Percentiles rank a stretch among this genome's conserved stretches.
Conservation (phyloP, 2,113 vertebrate species). For the Zosterops japonicus region DNA sequence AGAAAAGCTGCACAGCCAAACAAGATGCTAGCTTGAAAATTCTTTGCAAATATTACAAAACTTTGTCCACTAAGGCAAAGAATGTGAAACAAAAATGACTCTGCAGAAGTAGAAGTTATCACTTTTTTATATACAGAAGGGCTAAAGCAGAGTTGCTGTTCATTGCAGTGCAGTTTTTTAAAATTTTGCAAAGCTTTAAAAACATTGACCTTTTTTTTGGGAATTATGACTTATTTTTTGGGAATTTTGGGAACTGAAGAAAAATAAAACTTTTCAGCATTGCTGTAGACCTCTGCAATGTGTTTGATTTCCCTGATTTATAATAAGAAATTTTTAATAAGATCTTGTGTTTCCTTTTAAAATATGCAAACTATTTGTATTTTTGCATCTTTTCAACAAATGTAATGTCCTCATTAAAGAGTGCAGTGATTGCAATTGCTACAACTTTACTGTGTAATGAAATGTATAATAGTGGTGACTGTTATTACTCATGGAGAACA, state of each 20-base stretch:
- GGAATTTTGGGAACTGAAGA: not conserved
- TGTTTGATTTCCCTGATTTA: not conserved
- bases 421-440: not conserved
- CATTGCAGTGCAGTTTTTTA: fast-evolving
- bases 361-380: not conserved
- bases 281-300: not conserved
- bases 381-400: not conserved
- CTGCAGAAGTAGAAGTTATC: not conserved
- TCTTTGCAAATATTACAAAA: not conserved
- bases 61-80: not conserved
- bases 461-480: not conserved
- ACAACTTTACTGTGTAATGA: not conserved
- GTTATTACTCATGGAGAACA: not conserved
- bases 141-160: not conserved
- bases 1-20: not conserved
- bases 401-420: not conserved
- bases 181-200: not conserved
- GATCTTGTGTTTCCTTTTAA: not conserved
- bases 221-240: not conserved
- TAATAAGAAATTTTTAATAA: not conserved
- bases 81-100: not conserved
- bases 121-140: not conserved
- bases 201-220: not conserved
- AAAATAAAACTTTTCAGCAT: not conserved
- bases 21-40: not conserved